Conservation (phyloP, 2,113 vertebrate genomes). For the Mesocricetus auratus region DNA sequence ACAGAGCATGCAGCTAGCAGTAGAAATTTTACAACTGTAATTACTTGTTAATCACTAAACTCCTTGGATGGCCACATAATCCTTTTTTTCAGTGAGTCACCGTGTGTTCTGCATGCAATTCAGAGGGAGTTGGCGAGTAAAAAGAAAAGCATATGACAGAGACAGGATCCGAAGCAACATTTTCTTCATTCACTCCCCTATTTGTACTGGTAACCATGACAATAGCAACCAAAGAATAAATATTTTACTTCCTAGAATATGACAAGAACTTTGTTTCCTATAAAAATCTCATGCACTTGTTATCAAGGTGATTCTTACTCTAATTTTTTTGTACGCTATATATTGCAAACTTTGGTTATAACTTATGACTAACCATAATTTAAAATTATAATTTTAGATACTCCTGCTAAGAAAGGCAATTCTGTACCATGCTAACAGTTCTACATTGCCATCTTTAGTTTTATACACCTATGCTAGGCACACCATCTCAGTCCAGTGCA, state of each 20-base stretch:
- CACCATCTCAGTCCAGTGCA: not conserved
- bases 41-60: not conserved
- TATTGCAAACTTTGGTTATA: not conserved
- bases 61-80: not conserved
- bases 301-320: not conserved
- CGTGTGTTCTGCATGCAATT: not conserved
- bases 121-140: not conserved
- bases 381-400: not conserved
- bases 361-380: not conserved
- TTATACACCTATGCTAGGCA: not conserved
- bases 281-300: not conserved
- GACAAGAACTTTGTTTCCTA: not conserved
- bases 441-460: not conserved
- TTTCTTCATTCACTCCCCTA: not conserved
- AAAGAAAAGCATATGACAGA: not conserved
- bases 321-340: not conserved
- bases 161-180: not conserved
- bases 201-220: not conserved
- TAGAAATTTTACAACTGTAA: not conserved
- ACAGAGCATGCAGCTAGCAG: constrained; percentile 14
- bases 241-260: not conserved
- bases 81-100: not conserved
- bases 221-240: not conserved
- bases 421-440: not conserved
- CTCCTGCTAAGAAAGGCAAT: too few species aligned